These are phyloP conservation scores for Monopis laevigella DNA, from an alignment of 2,888 invertebrate genomes.

Conservation along the genomic window DNA sequence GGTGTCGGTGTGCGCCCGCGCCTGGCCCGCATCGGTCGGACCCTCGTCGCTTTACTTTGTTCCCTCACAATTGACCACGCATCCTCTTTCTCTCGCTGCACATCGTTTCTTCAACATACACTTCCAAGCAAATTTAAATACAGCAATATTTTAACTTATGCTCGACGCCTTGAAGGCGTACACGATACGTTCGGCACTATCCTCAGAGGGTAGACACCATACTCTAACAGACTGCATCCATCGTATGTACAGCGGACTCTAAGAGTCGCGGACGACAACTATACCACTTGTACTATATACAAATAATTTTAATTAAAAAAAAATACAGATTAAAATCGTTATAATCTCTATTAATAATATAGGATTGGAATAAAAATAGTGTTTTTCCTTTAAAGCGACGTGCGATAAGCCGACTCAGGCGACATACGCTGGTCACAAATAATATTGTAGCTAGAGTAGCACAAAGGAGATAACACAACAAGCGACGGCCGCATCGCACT, in stretches of 20 bases:
- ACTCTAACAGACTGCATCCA: not conserved
- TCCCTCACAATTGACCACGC: not conserved
- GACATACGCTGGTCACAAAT: not conserved
- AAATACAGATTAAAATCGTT: conserved; percentile 62
- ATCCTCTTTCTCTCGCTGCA: conserved; percentile 31
- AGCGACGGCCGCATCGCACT: not conserved
- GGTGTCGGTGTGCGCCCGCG: not conserved
- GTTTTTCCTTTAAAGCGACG: conserved; percentile 46
- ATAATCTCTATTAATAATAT: conserved; percentile 56
- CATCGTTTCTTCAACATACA: conserved; percentile 51
- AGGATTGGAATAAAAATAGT: conserved; percentile 35
- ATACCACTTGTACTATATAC: conserved; percentile 65
- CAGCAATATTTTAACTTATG: conserved; percentile 52
- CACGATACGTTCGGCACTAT: conserved; percentile 1
- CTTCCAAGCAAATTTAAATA: conserved; percentile 54
- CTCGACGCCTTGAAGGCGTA: conserved; percentile 18
- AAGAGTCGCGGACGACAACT: conserved; percentile 38
- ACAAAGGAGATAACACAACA: not conserved
- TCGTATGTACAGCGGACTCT: conserved; percentile 38
- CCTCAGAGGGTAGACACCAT: conserved; percentile 7
- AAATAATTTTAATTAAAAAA: conserved; percentile 57
- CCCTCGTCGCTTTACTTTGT: no score
- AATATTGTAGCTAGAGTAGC: not conserved
- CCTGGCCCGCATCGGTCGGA: conserved; percentile 20
- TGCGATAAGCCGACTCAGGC: conserved; percentile 6